phyloP scores from a whole-genome alignment of 2,797 vertebrate genomes.

The Danio jaintianensis region DNA sequence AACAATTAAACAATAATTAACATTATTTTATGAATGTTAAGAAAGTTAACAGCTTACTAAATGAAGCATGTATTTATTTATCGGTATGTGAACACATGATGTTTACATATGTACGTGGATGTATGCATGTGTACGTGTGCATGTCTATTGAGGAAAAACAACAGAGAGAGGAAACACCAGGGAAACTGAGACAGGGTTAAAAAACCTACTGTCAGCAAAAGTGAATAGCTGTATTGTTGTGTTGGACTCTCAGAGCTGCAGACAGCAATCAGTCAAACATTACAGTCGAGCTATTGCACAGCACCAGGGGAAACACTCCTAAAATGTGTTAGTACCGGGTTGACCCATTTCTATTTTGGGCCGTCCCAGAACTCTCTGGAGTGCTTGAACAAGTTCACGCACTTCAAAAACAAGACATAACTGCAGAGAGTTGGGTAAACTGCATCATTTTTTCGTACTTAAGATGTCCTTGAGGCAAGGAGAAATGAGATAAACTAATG shows the following conservation, averaged over 20 bases:
- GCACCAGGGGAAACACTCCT: slow-evolving; percentile 42
- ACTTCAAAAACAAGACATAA: slow-evolving; percentile 34
- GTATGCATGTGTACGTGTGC: neutral
- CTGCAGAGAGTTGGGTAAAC: neutral
- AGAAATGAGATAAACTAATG: neutral
- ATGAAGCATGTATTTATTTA: neutral
- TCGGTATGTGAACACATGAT: neutral
- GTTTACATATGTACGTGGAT: neutral
- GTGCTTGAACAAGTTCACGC: slow-evolving; percentile 49
- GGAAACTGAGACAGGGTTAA: slow-evolving; percentile 27
- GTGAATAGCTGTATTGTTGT: slow-evolving; percentile 48
- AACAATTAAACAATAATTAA: too few species aligned
- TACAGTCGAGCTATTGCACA: slow-evolving; percentile 33
- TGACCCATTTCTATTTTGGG: slow-evolving; percentile 53
- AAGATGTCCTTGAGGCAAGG: slow-evolving; percentile 7
- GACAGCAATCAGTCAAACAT: slow-evolving; percentile 53
- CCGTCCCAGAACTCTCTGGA: slow-evolving; percentile 44
- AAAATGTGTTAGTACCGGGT: slow-evolving; percentile 45
- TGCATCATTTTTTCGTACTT: neutral
- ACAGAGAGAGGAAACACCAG: slow-evolving; percentile 26
- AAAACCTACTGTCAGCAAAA: slow-evolving; percentile 50
- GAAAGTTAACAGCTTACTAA: neutral
- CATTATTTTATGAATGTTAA: neutral
- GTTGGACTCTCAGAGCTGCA: slow-evolving; percentile 31
- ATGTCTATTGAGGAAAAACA: slow-evolving; percentile 9